Percentiles rank a stretch among this genome's conserved stretches.
These are phyloP conservation scores for Laticauda laticaudata DNA, from an alignment of 2,113 vertebrate genomes.

Conservation along the genomic window DNA sequence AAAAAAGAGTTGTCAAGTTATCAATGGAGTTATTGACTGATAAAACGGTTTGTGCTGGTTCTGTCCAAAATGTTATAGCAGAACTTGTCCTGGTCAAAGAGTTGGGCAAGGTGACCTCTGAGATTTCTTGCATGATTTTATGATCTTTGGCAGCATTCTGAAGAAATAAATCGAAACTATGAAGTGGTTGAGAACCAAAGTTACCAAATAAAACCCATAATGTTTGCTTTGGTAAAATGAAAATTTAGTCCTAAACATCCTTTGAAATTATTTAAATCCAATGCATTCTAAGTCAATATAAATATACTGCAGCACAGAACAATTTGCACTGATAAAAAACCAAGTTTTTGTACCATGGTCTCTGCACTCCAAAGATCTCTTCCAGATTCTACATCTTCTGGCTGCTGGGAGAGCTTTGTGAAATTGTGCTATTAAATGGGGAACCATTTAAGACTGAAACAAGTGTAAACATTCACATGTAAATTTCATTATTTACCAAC, in stretches of 20 bases:
- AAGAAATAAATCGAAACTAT: not conserved
- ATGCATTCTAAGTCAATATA: not conserved
- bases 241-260: not conserved
- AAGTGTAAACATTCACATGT: not conserved
- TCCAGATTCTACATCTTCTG: not conserved
- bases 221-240: not conserved
- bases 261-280: not conserved
- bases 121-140: not conserved
- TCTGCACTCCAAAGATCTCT: not conserved
- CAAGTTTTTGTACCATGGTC: not conserved
- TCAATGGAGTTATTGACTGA: not conserved
- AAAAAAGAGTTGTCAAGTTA: not conserved
- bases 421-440: not conserved
- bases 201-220: not conserved
- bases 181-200: not conserved
- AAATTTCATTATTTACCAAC: not conserved
- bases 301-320: not conserved
- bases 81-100: not conserved
- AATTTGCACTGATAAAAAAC: not conserved
- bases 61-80: not conserved
- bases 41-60: not conserved
- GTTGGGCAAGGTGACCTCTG: not conserved
- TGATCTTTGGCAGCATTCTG: not conserved
- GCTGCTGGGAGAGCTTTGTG: not conserved
- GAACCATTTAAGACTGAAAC: not conserved